phyloP scores from a whole-genome alignment of 2,113 vertebrate genomes.

The Leuciscus idus region DNA sequence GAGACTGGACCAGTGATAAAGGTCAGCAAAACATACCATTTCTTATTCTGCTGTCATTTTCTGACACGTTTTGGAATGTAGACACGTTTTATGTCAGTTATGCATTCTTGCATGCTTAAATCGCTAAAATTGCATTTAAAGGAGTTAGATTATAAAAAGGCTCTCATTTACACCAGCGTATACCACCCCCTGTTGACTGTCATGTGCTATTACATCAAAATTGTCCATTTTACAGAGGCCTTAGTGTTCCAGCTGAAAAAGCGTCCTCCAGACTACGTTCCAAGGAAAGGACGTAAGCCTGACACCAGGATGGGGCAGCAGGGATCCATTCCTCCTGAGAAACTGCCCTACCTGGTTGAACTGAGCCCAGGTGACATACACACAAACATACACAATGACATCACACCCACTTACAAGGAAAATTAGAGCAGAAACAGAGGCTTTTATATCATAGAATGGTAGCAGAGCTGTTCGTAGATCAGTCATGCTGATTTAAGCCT shows the following conservation, averaged over 20 bases:
- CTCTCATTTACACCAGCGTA: background rate
- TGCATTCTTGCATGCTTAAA: background rate
- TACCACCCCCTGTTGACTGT: slow-evolving; percentile 51
- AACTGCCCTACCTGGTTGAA: slow-evolving; percentile 96
- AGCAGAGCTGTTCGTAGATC: slow-evolving; percentile 16
- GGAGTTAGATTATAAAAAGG: background rate
- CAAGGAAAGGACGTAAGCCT: slow-evolving; percentile 84
- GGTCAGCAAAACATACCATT: slow-evolving; percentile 69
- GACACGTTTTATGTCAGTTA: background rate
- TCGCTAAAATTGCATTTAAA: background rate
- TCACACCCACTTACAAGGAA: slow-evolving; percentile 28
- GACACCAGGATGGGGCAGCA: slow-evolving; percentile 84
- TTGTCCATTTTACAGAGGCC: slow-evolving; percentile 74
- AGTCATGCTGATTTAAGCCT: slow-evolving; percentile 6
- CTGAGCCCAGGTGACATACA: slow-evolving; percentile 87
- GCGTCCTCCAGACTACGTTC: slow-evolving; percentile 85
- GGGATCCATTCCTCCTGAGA: slow-evolving; percentile 85
- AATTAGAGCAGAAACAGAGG: background rate
- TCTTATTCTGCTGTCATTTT: background rate
- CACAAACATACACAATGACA: slow-evolving; percentile 50
- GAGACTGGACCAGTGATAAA: slow-evolving; percentile 95
- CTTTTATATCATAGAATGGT: background rate
- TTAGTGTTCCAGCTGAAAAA: slow-evolving; percentile 96
- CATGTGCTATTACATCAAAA: background rate
- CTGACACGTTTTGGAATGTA: background rate